phyloP scores from a whole-genome alignment of 2,888 invertebrate species.

The Priocnemis perturbator region DNA sequence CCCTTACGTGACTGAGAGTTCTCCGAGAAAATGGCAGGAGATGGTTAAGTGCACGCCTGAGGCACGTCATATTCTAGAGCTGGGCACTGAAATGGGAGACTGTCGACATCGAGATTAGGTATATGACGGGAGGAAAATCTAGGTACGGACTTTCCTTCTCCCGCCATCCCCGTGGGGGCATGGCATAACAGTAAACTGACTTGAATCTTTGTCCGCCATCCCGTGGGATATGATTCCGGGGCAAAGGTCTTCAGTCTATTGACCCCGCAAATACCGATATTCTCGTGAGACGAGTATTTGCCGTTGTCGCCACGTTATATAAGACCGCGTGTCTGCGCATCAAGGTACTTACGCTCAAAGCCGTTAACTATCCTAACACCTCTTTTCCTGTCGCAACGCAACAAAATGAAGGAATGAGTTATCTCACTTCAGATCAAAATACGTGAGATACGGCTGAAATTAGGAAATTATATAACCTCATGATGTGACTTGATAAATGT shows the following conservation, averaged over 20 bases:
- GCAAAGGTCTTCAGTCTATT: conserved; percentile 41
- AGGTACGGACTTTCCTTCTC: conserved; percentile 44
- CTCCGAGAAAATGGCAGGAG: conserved; percentile 39
- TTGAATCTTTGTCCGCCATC: conserved; percentile 54
- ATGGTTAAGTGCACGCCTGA: conserved; percentile 49
- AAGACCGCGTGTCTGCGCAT: too few relatives aligned
- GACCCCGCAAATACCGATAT: conserved; percentile 57
- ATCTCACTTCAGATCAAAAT: too few relatives aligned
- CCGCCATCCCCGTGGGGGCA: conserved; percentile 40
- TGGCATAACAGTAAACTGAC: conserved; percentile 58
- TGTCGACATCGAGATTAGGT: conserved; percentile 56
- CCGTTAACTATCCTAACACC: too few relatives aligned
- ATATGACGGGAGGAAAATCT: conserved; percentile 54
- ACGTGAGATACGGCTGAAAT: too few relatives aligned
- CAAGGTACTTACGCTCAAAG: too few relatives aligned
- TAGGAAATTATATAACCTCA: too few relatives aligned
- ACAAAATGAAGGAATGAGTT: too few relatives aligned
- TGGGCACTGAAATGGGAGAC: conserved; percentile 48
- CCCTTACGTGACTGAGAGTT: conserved; percentile 31
- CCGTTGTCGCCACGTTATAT: not conserved
- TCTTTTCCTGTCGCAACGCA: too few relatives aligned
- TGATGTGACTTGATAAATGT: too few relatives aligned
- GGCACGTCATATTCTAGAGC: conserved; percentile 41
- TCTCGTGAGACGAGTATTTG: conserved; percentile 34
- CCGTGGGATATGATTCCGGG: conserved; percentile 51